A percentile compares a stretch with the other conserved stretches of the same genome.
Evolutionary conservation across 2,888 invertebrate genomes (phyloP).

Genomic region (Chironomus tentans): DNA sequence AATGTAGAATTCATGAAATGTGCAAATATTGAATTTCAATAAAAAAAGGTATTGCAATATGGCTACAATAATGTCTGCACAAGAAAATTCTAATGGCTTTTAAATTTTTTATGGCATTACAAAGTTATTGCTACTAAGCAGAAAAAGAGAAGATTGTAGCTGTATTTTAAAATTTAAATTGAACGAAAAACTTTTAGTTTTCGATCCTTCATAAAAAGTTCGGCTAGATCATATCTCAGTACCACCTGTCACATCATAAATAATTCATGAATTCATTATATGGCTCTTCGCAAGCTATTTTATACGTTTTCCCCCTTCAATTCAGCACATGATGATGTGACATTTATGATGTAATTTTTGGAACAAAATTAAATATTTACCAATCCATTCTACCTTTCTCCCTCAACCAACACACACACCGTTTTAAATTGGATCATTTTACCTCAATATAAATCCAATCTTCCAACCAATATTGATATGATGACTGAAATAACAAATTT

Average conservation of each 20-base stretch:
- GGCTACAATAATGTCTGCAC: too few relatives aligned
- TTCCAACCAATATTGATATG: background rate
- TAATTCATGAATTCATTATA: background rate
- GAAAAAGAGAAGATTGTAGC: background rate
- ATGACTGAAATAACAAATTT: background rate
- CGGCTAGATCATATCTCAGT: background rate
- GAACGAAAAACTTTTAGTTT: background rate
- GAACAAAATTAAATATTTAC: conserved; percentile 15
- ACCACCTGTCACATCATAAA: conserved; percentile 17
- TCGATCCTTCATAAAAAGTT: background rate
- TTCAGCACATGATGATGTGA: background rate
- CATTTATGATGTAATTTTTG: conserved; percentile 21
- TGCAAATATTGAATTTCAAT: too few relatives aligned
- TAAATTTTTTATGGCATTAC: too few relatives aligned
- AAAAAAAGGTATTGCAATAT: too few relatives aligned
- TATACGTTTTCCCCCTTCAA: background rate
- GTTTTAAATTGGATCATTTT: background rate
- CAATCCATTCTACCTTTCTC: background rate
- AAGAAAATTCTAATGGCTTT: too few relatives aligned
- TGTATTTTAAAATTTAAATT: background rate
- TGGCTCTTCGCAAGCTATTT: background rate
- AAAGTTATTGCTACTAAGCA: too few relatives aligned
- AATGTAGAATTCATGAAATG: too few relatives aligned
- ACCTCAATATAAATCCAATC: background rate
- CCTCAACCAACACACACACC: background rate